Percentiles rank a stretch among this genome's conserved stretches.
phyloP scores from a whole-genome alignment of 2,888 invertebrate genomes.

The Lycaena phlaeas region DNA sequence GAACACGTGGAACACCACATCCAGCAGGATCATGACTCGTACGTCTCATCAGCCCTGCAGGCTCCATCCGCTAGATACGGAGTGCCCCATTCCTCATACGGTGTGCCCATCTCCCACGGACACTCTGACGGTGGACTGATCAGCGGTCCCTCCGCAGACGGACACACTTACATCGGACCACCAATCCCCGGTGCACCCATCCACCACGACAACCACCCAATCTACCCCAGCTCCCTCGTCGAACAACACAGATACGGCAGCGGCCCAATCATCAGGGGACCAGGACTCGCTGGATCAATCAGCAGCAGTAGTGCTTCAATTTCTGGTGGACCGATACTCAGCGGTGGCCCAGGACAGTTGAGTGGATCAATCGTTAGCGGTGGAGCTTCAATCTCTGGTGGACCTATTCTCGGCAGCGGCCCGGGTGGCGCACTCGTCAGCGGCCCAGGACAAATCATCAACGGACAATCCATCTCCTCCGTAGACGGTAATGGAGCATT shows the following conservation, averaged over 20 bases:
- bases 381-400: no score
- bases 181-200: neutral
- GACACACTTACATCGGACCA: neutral
- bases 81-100: conserved; percentile 45
- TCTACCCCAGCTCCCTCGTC: neutral
- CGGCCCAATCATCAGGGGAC: conserved; percentile 14
- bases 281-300: conserved; percentile 8
- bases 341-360: conserved; percentile 17
- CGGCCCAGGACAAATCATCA: conserved; percentile 13
- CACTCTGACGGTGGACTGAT: neutral
- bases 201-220: neutral
- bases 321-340: conserved; percentile 11
- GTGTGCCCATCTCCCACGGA: conserved; percentile 13
- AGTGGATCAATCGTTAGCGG: conserved; percentile 15
- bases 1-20: neutral
- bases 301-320: conserved; percentile 7
- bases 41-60: conserved; percentile 39
- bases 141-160: neutral
- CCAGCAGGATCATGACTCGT: conserved; percentile 39
- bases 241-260: conserved; percentile 10
- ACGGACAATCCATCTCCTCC: conserved; percentile 9
- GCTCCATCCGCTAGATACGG: conserved; percentile 56
- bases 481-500: neutral
- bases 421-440: conserved; percentile 7
- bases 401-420: conserved; percentile 8